Base-by-base conservation (phyloP, 2,113 vertebrate genomes). In the Cervus canadensis region DNA sequence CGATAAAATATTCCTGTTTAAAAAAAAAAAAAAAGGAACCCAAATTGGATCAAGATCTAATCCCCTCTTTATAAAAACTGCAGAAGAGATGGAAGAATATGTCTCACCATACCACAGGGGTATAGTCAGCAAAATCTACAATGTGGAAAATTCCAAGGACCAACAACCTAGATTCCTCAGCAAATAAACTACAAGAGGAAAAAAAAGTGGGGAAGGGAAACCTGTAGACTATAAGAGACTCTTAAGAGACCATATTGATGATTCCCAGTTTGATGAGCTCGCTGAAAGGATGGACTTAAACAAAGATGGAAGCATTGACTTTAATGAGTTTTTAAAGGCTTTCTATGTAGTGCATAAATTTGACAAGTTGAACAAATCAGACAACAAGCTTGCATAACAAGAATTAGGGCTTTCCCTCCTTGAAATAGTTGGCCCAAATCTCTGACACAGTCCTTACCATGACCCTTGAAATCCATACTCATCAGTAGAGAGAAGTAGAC, bases 231-330 rank as follows among this genome's bases (percentile, higher is more conserved):
- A 21, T 33, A 30, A 71, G 40, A 94, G 56, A 93, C 10, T 85
- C 71, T 82, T 45, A 62, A 57, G 33, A 36, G 36, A 36, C 3
- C 96, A 98, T 7, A 97, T 99, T 13, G 96, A 99, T 1, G 98
- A 99, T 88, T 78, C 98, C 25, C 98, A 99, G 91, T 98, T 99
- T 8, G 99, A 99, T 57, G 99, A 99, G 89, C 98, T 99, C 87
- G 99, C 99, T 11, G 98, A 98, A 84, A 99, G 98, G 97, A 99
- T 99, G 86, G 99, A 99, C 98, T 99, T 99, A 97, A 99, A 99
- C 99, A 99, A 99, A 98, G 99, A 99, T 5, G 99, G 99, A 97
- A 99, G 99, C 96, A 99, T 99, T 56, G 99, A 99, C 98, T 99
- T 99, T 97, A 99, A 98, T 33, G 99, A 99, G 98, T 99, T 99